A percentile compares a stretch with the other conserved stretches of the same genome.
These are phyloP conservation scores for Sebastes fasciatus DNA, from an alignment of 2,113 vertebrate genomes.

Conservation along the genomic window DNA sequence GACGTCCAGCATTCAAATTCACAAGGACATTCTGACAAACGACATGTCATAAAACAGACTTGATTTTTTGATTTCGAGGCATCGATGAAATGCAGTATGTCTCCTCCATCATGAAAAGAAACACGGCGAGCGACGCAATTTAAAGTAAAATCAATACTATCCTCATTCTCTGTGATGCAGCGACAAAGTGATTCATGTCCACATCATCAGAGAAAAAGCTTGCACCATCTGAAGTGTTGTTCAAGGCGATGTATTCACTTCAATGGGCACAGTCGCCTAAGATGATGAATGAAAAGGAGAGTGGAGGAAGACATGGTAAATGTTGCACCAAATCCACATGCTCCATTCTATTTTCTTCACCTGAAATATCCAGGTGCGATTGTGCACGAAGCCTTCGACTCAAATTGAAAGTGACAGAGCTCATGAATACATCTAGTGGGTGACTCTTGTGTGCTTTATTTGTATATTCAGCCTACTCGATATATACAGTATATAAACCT, in stretches of 20 bases:
- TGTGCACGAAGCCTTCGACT: not conserved
- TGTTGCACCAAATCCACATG: conserved; percentile 43
- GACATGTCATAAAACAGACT: conserved; percentile 5
- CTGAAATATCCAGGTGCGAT: conserved; percentile 37
- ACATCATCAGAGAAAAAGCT: conserved; percentile 68
- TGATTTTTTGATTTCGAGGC: conserved; percentile 4
- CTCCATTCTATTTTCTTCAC: conserved; percentile 49
- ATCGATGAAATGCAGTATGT: conserved; percentile 56
- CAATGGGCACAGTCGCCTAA: conserved; percentile 51
- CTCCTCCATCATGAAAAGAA: conserved; percentile 51
- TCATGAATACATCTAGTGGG: not conserved
- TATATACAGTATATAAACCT: conserved; percentile 2
- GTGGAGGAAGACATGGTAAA: conserved; percentile 69
- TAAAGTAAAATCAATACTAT: conserved; percentile 74
- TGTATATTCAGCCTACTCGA: conserved; percentile 3
- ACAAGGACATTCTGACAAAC: not conserved
- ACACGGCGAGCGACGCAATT: conserved; percentile 38
- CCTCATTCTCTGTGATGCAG: conserved; percentile 69
- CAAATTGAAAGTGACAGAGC: conserved; percentile 15
- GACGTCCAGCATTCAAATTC: conserved; percentile 22
- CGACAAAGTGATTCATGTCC: conserved; percentile 78
- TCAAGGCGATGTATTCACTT: conserved; percentile 72
- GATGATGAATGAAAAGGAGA: conserved; percentile 84
- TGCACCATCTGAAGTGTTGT: conserved; percentile 67
- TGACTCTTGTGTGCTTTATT: not conserved